phyloP scores from a whole-genome alignment of 2,888 invertebrate species.

The Criorhina ranunculi region DNA sequence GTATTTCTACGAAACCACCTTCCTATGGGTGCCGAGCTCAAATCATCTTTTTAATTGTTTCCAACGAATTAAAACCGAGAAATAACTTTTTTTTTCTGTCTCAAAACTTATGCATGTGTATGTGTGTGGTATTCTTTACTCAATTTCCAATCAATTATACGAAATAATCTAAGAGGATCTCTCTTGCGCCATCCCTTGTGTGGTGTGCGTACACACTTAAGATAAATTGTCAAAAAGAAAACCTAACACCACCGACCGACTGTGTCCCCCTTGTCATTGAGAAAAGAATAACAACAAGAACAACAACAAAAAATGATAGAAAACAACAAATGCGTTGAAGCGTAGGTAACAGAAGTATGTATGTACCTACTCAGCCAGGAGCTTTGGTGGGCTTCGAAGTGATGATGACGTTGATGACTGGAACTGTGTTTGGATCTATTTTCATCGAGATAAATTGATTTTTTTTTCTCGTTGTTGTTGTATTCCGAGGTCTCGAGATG shows the following conservation, averaged over 20 bases:
- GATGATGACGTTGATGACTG: conserved; percentile 56
- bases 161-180: conserved; percentile 35
- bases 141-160: conserved; percentile 58
- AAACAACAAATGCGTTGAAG: conserved; percentile 36
- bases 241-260: conserved; percentile 45
- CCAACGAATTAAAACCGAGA: too few species aligned
- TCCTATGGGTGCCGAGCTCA: too few species aligned
- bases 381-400: conserved; percentile 17
- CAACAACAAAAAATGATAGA: conserved; percentile 4
- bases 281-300: conserved; percentile 17
- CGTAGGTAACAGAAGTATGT: conserved; percentile 33
- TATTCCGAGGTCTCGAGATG: too few species aligned
- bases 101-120: conserved; percentile 15
- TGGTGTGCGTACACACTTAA: conserved; percentile 27
- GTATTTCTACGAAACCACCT: too few species aligned
- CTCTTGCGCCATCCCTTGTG: not conserved
- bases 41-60: too few species aligned
- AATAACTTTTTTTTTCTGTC: too few species aligned
- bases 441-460: conserved; percentile 44
- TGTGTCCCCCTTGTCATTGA: conserved; percentile 46
- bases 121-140: conserved; percentile 32
- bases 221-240: conserved; percentile 63
- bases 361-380: too few species aligned
- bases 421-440: conserved; percentile 29
- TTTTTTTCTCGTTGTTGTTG: conserved; percentile 8